A percentile compares a stretch with the other conserved stretches of the same genome.
Evolutionary conservation across 1,140 invertebrate genomes (phyloP).

Genomic region (Hylyphantes graminicola): DNA sequence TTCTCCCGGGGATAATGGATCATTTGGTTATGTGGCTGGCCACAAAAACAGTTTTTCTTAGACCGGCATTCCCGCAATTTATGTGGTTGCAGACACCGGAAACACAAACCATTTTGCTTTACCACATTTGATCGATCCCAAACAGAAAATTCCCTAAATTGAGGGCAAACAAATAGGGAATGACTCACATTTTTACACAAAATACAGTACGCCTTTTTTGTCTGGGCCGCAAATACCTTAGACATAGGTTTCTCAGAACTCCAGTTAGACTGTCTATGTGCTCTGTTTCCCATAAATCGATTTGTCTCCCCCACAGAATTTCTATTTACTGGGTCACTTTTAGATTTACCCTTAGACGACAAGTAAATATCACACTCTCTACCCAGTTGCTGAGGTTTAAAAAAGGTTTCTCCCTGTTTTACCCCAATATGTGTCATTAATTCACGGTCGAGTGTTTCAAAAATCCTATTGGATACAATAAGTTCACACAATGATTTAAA

Average conservation of each 20-base stretch:
- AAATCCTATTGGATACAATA: conserved; percentile 17
- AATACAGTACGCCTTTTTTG: background rate
- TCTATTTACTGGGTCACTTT: background rate
- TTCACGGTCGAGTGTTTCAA: conserved; percentile 1
- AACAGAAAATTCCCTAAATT: background rate
- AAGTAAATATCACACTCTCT: background rate
- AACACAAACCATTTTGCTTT: background rate
- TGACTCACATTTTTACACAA: conserved; percentile 9
- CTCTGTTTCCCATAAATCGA: background rate
- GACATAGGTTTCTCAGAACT: background rate
- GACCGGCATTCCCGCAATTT: background rate
- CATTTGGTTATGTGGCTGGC: background rate
- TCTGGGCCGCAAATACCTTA: background rate
- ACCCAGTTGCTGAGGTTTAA: background rate
- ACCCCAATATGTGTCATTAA: background rate
- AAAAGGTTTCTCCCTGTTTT: background rate
- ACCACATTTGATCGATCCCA: background rate
- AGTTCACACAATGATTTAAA: conserved; percentile 17
- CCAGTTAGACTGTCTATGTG: background rate
- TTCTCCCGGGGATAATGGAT: background rate
- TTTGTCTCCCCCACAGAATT: background rate
- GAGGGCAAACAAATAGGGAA: background rate
- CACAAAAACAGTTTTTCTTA: conserved; percentile 6
- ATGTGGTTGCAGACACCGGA: background rate
- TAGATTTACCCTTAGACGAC: background rate